phyloP scores from a whole-genome alignment of 2,888 invertebrate species.

The Scaptomyza flava region DNA sequence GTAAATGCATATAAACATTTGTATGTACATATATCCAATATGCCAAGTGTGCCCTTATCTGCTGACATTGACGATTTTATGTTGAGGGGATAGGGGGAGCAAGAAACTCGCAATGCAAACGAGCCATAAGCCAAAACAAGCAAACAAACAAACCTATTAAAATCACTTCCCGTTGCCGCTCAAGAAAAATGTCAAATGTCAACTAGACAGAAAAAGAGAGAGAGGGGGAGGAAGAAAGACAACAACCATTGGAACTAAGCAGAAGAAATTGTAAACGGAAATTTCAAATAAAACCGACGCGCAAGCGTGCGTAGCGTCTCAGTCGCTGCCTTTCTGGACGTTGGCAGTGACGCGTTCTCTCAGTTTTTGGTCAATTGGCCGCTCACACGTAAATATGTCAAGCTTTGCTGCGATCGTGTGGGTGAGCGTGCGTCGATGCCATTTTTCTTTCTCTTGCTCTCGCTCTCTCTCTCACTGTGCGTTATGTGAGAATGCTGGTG shows the following conservation, averaged over 20 bases:
- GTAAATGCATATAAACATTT: not conserved
- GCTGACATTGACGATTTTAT: conserved; percentile 42
- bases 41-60: conserved; percentile 48
- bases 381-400: conserved; percentile 73
- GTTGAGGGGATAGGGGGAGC: not conserved
- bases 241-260: conserved; percentile 14
- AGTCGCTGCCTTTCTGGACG: conserved; percentile 13
- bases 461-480: conserved; percentile 13
- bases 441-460: conserved; percentile 11
- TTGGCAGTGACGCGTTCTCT: conserved; percentile 25
- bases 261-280: conserved; percentile 68
- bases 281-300: conserved; percentile 69
- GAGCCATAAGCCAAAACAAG: conserved; percentile 50
- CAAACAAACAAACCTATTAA: conserved; percentile 69
- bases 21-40: conserved; percentile 4
- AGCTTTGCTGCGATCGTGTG: conserved; percentile 53
- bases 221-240: not conserved
- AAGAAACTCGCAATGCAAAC: conserved; percentile 42
- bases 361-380: conserved; percentile 55
- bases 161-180: conserved; percentile 68
- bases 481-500: conserved; percentile 6
- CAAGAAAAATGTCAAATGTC: conserved; percentile 71
- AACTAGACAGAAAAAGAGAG: conserved; percentile 18
- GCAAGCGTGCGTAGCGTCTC: conserved; percentile 45
- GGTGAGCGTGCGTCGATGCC: conserved; percentile 59